Evolutionary conservation across 2,797 vertebrate genomes (phyloP), one percentile per base, ranked within the genome.

Genomic region (Lepilemur septentrionalis): DNA sequence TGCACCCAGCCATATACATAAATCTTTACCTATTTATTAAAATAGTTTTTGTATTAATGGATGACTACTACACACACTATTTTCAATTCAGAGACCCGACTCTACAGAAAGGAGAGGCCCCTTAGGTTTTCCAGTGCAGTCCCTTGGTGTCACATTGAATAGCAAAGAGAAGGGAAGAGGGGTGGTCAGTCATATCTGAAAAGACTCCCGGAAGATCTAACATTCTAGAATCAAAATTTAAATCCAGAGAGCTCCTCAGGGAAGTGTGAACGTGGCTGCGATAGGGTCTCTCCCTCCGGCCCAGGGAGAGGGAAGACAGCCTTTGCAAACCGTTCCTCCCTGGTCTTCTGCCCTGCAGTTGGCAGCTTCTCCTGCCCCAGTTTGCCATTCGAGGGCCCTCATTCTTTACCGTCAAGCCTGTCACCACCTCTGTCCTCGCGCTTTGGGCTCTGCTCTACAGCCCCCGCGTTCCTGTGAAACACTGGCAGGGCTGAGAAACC

Each of bases 401-500:
- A 72, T 38, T 72, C 59, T 83, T 93, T 50, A 14, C 78, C 11
- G 5, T 11, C 57, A 65, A 17, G 75, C 73, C 30, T 83, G 59
- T 91, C 48, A 86, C 6, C 85, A 50, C 85, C 89, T 73, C 75
- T 94, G 76, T 61, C 50, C 88, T 85, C 13, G 17, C 18, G 11
- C 43, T 28, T 28, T 50, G 67, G 78, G 73, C 35, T 88, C 65
- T 76, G 72, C 35, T 95, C 80, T 92, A 38, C 46, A 91, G 69
- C 25, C 72, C 96, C 86, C 86, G 28, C 18, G 43, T 52, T 38
- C 75, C 78, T 87, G 96, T 84, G 75, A 93, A 95, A 95, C 82
- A 35, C 41, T 91, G 89, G 78, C 89, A 88, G 73, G n/a, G 46
- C 69, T 38, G 67, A 95, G 67, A 81, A 95, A 89, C 52, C 20